A percentile compares a stretch with the other conserved stretches of the same genome.
phyloP scores from a whole-genome alignment of 2,113 vertebrate species.

The Onychostruthus taczanowskii region DNA sequence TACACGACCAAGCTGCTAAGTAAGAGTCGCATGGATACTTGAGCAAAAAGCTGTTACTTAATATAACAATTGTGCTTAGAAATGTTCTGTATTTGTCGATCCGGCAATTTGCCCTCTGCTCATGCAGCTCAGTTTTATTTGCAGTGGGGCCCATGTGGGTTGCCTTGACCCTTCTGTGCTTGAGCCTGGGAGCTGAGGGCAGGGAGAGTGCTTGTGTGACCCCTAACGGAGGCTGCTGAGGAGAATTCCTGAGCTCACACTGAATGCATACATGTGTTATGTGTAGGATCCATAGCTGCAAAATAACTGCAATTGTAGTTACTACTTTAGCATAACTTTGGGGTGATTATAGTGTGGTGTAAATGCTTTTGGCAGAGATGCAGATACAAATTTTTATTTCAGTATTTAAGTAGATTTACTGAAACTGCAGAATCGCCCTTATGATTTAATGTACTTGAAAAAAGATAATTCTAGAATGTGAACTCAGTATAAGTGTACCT shows the following conservation, averaged over 20 bases:
- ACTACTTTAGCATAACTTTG: not conserved
- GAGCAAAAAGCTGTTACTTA: conserved; percentile 42
- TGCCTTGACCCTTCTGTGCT: not conserved
- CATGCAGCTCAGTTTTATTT: not conserved
- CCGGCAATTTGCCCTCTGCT: not conserved
- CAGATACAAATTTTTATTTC: not conserved
- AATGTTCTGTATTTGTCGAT: not conserved
- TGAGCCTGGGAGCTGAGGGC: not conserved
- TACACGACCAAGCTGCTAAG: not conserved
- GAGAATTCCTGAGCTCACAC: not conserved
- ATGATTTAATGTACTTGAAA: not conserved
- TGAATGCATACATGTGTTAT: too few relatives aligned
- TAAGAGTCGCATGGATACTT: not conserved
- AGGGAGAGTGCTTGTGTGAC: not conserved
- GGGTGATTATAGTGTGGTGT: not conserved
- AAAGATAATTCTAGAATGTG: not conserved
- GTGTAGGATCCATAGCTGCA: not conserved
- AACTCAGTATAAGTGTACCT: not conserved
- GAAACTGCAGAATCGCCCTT: not conserved
- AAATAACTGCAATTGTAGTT: not conserved
- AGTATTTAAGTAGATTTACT: not conserved
- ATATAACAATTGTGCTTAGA: conserved; percentile 9
- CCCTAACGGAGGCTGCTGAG: not conserved
- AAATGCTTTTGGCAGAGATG: not conserved
- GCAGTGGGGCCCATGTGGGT: not conserved